These are phyloP conservation scores for Zalophus californianus DNA, from an alignment of 2,797 vertebrate species.

Conservation along the genomic window DNA sequence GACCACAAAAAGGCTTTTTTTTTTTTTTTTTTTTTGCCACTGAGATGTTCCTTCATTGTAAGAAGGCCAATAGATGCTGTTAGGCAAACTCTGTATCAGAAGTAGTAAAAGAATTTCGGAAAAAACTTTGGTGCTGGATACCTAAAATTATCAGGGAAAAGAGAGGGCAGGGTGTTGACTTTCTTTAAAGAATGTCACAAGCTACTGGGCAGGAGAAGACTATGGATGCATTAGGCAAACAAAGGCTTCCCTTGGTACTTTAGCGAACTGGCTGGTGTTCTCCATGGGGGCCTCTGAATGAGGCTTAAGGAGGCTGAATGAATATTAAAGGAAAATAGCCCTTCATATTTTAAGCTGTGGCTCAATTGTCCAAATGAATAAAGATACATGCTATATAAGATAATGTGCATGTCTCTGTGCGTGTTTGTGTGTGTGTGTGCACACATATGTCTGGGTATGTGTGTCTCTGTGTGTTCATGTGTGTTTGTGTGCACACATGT, in stretches of 20 bases:
- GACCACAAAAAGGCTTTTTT: not conserved
- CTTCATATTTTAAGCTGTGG: not conserved
- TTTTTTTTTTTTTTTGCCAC: not conserved
- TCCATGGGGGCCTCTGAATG: not conserved
- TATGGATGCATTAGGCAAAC: not conserved
- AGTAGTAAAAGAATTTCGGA: not conserved
- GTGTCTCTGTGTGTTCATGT: not conserved
- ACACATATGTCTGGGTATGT: not conserved
- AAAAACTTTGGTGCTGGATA: not conserved
- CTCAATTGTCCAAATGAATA: not conserved
- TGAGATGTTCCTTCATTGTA: not conserved
- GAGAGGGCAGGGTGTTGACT: not conserved
- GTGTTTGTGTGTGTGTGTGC: not conserved
- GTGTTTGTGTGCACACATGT: not conserved
- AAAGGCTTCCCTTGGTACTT: not conserved
- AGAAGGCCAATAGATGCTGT: not conserved
- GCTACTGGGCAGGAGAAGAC: not conserved
- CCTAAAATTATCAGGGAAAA: conserved; percentile 29
- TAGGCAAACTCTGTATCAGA: not conserved
- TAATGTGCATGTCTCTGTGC: not conserved
- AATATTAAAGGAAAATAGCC: not conserved
- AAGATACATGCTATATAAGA: not conserved
- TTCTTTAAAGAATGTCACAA: not conserved
- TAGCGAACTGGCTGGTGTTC: not conserved
- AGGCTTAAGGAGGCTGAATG: not conserved